Evolutionary conservation across 2,113 vertebrate genomes (phyloP).

Genomic region (Pituophis catenifer): DNA sequence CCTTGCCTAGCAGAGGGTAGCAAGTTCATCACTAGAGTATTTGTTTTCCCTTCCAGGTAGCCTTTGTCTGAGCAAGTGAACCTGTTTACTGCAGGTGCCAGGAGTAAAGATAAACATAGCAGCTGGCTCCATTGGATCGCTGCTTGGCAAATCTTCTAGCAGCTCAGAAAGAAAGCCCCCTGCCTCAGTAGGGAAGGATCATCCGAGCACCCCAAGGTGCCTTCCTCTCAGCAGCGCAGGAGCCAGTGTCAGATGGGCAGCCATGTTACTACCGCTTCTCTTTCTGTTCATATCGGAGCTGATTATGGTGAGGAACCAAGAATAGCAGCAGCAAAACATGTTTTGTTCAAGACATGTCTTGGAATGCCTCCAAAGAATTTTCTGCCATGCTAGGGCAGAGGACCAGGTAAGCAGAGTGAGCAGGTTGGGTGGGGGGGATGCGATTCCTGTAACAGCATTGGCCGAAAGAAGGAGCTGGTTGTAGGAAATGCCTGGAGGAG

Average conservation of each 20-base stretch:
- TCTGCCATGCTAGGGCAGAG: not conserved
- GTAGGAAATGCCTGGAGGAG: not conserved
- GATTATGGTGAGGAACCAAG: not conserved
- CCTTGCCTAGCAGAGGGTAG: not conserved
- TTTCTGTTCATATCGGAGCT: accelerated
- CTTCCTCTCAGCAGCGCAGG: not conserved
- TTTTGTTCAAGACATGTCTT: constrained; percentile 17
- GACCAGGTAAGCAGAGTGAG: not conserved
- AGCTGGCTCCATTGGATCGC: not conserved
- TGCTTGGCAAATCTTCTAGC: not conserved
- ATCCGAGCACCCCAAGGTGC: not conserved
- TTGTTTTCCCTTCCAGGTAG: not conserved
- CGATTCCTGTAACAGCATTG: not conserved
- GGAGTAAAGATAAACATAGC: not conserved
- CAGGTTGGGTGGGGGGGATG: not conserved
- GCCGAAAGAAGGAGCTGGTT: no score
- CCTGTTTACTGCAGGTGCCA: not conserved
- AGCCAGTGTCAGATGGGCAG: not conserved
- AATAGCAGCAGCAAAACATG: constrained; percentile 45
- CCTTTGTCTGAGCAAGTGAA: not conserved
- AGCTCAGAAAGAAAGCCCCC: not conserved
- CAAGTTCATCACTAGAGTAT: not conserved
- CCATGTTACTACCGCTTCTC: not conserved
- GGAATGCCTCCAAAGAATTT: not conserved
- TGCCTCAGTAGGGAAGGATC: not conserved